These are phyloP conservation scores for Pandemis cinnamomeana DNA, from an alignment of 2,888 invertebrate genomes.

Conservation along the genomic window DNA sequence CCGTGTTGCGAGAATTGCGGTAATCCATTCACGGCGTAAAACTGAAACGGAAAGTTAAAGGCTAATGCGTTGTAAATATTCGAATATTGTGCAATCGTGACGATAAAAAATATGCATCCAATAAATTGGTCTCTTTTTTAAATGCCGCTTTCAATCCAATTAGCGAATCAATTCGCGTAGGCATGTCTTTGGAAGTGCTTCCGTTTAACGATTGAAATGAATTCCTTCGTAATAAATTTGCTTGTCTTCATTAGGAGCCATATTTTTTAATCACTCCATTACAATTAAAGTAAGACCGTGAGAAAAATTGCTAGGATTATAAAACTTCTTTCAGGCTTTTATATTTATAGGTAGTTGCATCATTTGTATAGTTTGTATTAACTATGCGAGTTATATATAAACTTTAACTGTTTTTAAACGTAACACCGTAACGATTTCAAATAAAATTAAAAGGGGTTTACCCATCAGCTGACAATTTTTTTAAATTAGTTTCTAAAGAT, in stretches of 20 bases:
- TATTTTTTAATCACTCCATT: background rate
- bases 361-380: no score
- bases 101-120: slow-evolving; percentile 20
- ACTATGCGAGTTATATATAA: no score
- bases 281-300: background rate
- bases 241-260: slow-evolving; percentile 7
- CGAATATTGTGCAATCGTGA: slow-evolving; percentile 20
- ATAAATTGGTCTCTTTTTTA: slow-evolving; percentile 14
- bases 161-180: slow-evolving; percentile 13
- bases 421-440: no score
- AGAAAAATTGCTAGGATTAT: background rate
- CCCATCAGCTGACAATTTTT: no score
- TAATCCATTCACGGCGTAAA: slow-evolving; percentile 32
- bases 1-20: slow-evolving; percentile 26
- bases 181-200: slow-evolving; percentile 10
- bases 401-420: no score
- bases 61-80: slow-evolving; percentile 19
- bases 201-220: background rate
- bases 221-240: background rate
- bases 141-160: slow-evolving; percentile 31
- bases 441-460: no score
- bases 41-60: slow-evolving; percentile 30
- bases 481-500: no score
- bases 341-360: background rate
- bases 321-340: background rate